Evolutionary conservation across 1,140 invertebrate genomes (phyloP).

Genomic region (Drosophila persimilis): DNA sequence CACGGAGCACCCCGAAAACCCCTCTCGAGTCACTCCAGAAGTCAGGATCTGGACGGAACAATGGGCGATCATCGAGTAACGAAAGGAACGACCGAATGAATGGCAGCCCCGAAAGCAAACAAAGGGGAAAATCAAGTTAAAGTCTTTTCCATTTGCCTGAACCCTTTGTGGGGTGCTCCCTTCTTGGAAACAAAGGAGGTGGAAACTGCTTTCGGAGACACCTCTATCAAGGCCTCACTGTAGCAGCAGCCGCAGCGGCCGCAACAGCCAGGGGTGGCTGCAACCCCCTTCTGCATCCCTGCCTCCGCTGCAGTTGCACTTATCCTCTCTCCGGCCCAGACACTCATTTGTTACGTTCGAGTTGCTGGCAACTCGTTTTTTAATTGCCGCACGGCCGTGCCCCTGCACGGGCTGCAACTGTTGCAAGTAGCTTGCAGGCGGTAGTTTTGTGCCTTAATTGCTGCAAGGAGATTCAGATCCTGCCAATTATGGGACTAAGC

Average conservation of each 20-base stretch:
- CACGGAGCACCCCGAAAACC: not conserved
- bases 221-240: not conserved
- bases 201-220: too few species aligned
- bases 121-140: slow-evolving; percentile 29
- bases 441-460: slow-evolving; percentile 39
- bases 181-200: too few species aligned
- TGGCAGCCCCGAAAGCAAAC: not conserved
- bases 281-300: slow-evolving; percentile 48
- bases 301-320: slow-evolving; percentile 42
- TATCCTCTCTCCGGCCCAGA: slow-evolving; percentile 17
- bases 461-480: slow-evolving; percentile 52
- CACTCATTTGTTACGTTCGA: slow-evolving; percentile 55
- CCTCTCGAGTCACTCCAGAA: slow-evolving; percentile 28
- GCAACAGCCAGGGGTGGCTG: slow-evolving; percentile 19
- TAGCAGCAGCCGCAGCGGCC: not conserved
- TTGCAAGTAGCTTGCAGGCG: slow-evolving; percentile 33
- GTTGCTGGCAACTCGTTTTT: slow-evolving; percentile 47
- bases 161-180: slow-evolving; percentile 11
- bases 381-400: slow-evolving; percentile 38
- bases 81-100: slow-evolving; percentile 5
- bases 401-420: slow-evolving; percentile 13
- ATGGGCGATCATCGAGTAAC: slow-evolving; percentile 24
- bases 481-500: slow-evolving; percentile 73
- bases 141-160: slow-evolving; percentile 35
- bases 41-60: slow-evolving; percentile 51